Evolutionary conservation across 2,888 invertebrate genomes (phyloP), one percentile per base, ranked within the genome.

Genomic region (Pandemis cinnamomeana): DNA sequence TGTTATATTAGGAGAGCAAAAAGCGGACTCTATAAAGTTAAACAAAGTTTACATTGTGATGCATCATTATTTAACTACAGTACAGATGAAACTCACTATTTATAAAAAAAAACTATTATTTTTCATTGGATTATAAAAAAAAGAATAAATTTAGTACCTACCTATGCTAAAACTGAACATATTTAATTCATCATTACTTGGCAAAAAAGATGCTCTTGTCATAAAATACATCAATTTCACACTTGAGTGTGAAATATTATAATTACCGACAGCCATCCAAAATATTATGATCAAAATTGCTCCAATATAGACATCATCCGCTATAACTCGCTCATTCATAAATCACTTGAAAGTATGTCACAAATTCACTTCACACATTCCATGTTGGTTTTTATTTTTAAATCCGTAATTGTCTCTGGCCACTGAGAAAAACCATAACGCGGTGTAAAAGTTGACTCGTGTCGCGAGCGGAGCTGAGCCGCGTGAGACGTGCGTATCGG

Each of bases 291-390:
- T 44, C 42, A 6, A 58, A 71, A 48, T 64, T 27, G 44, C 42
- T 61, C 53, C 42, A 67, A 67, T 67, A 67, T 48, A 71, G 66
- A 62, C 67, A 44, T 67, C 58, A 42, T 53, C 11, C 27, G 36
- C 42, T 51, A 44, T 64, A 44, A 42, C 44, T 55, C 41, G 58
- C 44, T 48, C 41, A 60, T 53, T 41, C 44, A 58, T 20, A 70
- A 60, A 70, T 64, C 69, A 63, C 69, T 60, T 51, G 1, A 63
- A 41, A 58, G n/a, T 36, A 7, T 48, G 36, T 48, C 60, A 27
- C 62, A 67, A 42, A 69, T 36, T 66, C 72, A 72, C 67, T 62
- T 36, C 61, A 68, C 72, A 67, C 53, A 72, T 68, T 72, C 72
- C 72, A 61, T 27, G 27, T 67, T 67, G 51, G 44, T 67, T 71